phyloP scores from a whole-genome alignment of 2,888 invertebrate species.

The Incurvaria masculella region DNA sequence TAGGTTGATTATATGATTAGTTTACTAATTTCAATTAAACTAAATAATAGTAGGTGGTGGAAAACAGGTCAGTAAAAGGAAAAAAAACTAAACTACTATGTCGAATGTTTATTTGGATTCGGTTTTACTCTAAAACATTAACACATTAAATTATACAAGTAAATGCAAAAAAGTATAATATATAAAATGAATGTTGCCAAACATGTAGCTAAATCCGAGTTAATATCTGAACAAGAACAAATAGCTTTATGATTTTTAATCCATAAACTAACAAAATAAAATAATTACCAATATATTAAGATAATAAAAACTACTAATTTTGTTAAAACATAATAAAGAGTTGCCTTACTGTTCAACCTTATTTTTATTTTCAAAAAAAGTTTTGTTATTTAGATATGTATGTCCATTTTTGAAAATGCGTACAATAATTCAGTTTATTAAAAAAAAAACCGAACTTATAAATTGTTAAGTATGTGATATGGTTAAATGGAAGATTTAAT shows the following conservation, averaged over 20 bases:
- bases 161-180: constrained; percentile 39
- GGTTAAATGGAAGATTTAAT: constrained; percentile 43
- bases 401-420: constrained; percentile 30
- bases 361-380: too few species aligned
- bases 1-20: constrained; percentile 15
- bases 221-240: constrained; percentile 15
- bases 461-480: constrained; percentile 30
- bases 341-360: constrained; percentile 50
- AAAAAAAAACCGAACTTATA: background rate
- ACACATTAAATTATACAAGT: constrained; percentile 53
- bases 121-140: constrained; percentile 47
- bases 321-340: constrained; percentile 40
- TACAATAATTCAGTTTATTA: background rate
- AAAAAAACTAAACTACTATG: too few species aligned
- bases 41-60: constrained; percentile 18
- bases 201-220: constrained; percentile 14
- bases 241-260: constrained; percentile 30
- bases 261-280: constrained; percentile 43
- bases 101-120: constrained; percentile 54
- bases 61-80: too few species aligned
- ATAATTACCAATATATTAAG: constrained; percentile 56
- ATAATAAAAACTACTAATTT: constrained; percentile 31
- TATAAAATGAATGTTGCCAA: constrained; percentile 20
- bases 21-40: constrained; percentile 16
- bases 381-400: constrained; percentile 23